Evolutionary conservation across 23 tunicate species (phyloP).

Genomic region (Pegea sp.): DNA sequence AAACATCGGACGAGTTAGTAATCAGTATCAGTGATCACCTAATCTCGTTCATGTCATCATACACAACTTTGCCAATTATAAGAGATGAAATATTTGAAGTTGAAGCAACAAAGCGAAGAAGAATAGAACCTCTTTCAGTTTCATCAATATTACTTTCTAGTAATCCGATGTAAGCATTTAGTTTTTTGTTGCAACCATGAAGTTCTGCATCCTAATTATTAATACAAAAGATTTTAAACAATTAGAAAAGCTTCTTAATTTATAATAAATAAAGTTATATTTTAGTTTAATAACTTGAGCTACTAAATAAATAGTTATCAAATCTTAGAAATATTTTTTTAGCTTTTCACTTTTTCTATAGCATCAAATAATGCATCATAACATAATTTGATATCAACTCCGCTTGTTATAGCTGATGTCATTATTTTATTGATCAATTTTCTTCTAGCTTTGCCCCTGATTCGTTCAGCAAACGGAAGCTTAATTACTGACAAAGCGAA

Average conservation of each 20-base stretch:
- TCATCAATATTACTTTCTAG: conserved; percentile 37
- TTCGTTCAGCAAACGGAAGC: conserved; percentile 71
- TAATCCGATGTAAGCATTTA: conserved; percentile 61
- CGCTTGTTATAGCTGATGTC: conserved; percentile 57
- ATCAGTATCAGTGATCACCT: conserved; percentile 18
- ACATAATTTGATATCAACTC: too few relatives aligned
- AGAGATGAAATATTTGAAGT: conserved; percentile 54
- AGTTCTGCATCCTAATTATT: conserved; percentile 81
- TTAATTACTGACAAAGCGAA: too few relatives aligned
- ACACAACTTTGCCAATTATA: conserved; percentile 69
- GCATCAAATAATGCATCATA: too few relatives aligned
- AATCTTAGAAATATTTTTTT: too few relatives aligned
- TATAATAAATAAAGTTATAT: not conserved
- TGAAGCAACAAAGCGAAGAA: conserved; percentile 60
- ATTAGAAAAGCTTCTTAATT: not conserved
- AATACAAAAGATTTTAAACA: not conserved
- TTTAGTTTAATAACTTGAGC: conserved; percentile 29
- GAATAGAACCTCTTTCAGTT: conserved; percentile 30
- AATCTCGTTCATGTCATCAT: conserved; percentile 80
- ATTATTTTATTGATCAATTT: conserved; percentile 72
- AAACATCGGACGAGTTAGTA: too few relatives aligned
- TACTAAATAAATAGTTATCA: too few relatives aligned
- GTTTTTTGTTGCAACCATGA: conserved; percentile 71
- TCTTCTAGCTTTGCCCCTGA: conserved; percentile 78
- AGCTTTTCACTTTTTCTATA: too few relatives aligned